Evolutionary conservation across 2,113 vertebrate species (phyloP), one percentile per base, ranked within the genome.

Genomic region (Callaeas wilsoni): DNA sequence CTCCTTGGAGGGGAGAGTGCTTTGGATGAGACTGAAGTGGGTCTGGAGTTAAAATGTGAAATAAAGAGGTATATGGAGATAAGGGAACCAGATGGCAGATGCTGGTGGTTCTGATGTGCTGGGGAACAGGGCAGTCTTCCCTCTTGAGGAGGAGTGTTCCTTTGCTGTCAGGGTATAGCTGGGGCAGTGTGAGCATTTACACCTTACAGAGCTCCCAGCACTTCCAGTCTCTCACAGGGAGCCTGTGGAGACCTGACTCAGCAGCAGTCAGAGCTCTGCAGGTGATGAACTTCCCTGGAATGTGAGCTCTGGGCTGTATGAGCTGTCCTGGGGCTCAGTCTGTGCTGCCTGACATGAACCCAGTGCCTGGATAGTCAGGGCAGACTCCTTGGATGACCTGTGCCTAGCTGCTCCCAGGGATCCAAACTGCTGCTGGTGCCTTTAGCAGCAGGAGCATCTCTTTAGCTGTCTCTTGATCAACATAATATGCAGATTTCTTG

Each of bases 1-100:
- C 2, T 29, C 13, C 25, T 35, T 35, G 12, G 26, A 67, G 12
- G 0, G 4, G 6, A 17, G 4, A 59, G 16, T 2, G 0, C 29
- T 71, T 37, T 71, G 56, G 25, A 29, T 56, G 35, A 64, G 21
- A 2, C 44, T 81, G 33, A 41, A 55, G 27, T 42, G 37, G 9
- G 5, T 47, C 10, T 70, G 10, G 41, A 65, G 27, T 26, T 11
- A 84, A 87, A 81, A 42, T 0, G 7, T 46, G 10, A 81, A 50
- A 7, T 22, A 32, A 32, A 8, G 26, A 80, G 4, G 13, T 22
- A 33, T 5, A 3, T 35, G 21, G 30, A 29, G 33, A 56, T 42
- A 32, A 44, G 10, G 8, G 32, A 6, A 22, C 13, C 3, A 25
- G 33, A 60, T 27, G 22, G 20, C 10, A 81, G n/a, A 4, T 81